phyloP scores from a whole-genome alignment of 2,888 invertebrate genomes.

The Acleris sparsana region DNA sequence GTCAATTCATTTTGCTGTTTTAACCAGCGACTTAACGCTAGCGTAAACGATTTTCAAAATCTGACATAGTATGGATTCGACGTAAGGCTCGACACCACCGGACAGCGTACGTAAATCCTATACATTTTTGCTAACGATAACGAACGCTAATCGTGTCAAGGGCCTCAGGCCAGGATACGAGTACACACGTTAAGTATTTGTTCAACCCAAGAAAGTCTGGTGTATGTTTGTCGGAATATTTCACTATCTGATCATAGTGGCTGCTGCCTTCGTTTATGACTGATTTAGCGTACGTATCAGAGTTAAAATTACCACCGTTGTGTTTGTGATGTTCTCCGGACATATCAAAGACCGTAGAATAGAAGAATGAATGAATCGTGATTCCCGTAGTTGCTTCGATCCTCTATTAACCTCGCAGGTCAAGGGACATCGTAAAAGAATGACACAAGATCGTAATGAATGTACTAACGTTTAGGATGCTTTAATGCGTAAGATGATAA shows the following conservation, averaged over 20 bases:
- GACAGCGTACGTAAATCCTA: too few species aligned
- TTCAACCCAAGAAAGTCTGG: background rate
- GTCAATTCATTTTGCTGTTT: too few species aligned
- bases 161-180: too few species aligned
- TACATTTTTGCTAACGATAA: too few species aligned
- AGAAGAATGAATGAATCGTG: conserved; percentile 47
- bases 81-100: too few species aligned
- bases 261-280: background rate
- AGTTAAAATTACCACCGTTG: conserved; percentile 32
- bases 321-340: conserved; percentile 46
- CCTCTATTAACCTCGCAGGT: conserved; percentile 45
- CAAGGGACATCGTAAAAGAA: conserved; percentile 32
- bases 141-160: too few species aligned
- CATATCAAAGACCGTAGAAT: conserved; percentile 56
- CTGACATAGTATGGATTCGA: too few species aligned
- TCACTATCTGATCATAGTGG: background rate
- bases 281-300: conserved; percentile 5
- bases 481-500: conserved; percentile 53
- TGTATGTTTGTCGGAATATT: background rate
- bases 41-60: too few species aligned
- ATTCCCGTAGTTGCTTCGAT: conserved; percentile 57
- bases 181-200: too few species aligned
- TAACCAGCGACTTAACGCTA: too few species aligned
- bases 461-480: conserved; percentile 49
- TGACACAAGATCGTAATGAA: conserved; percentile 33